These are phyloP conservation scores for Armadillidium nasatum DNA, from an alignment of 1,140 invertebrate genomes.

Conservation along the genomic window DNA sequence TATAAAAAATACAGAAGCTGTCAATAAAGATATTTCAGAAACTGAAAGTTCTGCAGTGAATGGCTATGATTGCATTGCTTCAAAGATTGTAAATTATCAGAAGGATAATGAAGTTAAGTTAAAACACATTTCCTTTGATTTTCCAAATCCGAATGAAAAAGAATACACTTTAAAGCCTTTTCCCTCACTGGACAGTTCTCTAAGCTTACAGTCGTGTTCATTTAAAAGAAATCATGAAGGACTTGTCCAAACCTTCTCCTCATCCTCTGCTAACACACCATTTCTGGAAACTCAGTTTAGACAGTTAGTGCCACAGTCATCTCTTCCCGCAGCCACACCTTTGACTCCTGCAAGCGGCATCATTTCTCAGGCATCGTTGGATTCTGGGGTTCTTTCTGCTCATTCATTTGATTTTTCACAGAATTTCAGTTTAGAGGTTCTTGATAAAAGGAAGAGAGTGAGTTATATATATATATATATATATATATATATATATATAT, in stretches of 20 bases:
- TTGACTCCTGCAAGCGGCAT: background rate
- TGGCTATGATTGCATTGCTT: too few species aligned
- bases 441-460: background rate
- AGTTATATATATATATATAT: background rate
- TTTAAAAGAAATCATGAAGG: background rate
- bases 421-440: background rate
- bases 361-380: background rate
- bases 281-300: background rate
- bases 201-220: background rate
- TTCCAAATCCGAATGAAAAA: background rate
- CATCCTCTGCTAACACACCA: background rate
- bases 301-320: background rate
- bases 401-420: background rate
- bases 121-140: background rate
- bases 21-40: too few species aligned
- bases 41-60: too few species aligned
- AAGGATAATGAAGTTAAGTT: background rate
- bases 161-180: background rate
- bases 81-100: too few species aligned
- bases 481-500: slow-evolving; percentile 1
- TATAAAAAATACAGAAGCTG: too few species aligned
- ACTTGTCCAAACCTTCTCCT: background rate
- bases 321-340: background rate
- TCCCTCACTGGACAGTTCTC: background rate
- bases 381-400: background rate